Conservation (phyloP, 1,140 invertebrate genomes). For the Zelostemma sp. region DNA sequence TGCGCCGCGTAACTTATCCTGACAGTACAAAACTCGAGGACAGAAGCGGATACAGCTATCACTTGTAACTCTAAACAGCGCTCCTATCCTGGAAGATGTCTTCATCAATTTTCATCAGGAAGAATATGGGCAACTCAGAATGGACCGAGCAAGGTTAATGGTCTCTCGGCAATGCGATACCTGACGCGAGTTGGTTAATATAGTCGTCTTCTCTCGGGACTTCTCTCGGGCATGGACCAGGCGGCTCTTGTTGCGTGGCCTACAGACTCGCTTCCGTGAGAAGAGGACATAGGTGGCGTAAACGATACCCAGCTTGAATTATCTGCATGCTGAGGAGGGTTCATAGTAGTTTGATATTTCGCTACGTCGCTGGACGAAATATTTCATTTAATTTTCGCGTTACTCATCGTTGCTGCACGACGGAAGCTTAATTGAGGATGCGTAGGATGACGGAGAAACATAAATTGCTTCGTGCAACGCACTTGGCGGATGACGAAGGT, state of each 20-base stretch:
- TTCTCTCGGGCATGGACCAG: neutral
- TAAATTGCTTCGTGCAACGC: slow-evolving; percentile 24
- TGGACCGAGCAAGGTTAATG: slow-evolving; percentile 44
- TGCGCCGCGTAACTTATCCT: slow-evolving; percentile 35
- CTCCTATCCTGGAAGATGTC: slow-evolving; percentile 37
- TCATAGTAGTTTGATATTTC: slow-evolving; percentile 36
- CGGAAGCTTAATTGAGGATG: slow-evolving; percentile 33
- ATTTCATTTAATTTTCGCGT: slow-evolving; percentile 45
- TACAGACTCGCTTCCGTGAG: slow-evolving; percentile 5
- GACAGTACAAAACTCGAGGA: slow-evolving; percentile 33
- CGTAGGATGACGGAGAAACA: slow-evolving; percentile 27
- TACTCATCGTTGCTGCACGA: slow-evolving; percentile 20
- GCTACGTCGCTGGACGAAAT: slow-evolving; percentile 11
- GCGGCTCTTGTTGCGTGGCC: slow-evolving; percentile 28
- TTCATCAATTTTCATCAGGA: slow-evolving; percentile 50
- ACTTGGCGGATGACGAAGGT: slow-evolving; percentile 6
- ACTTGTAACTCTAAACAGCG: slow-evolving; percentile 43
- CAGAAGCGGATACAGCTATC: slow-evolving; percentile 34
- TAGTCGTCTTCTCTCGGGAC: slow-evolving; percentile 43
- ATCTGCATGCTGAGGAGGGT: slow-evolving; percentile 50
- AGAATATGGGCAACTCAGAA: slow-evolving; percentile 38
- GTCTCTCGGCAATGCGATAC: slow-evolving; percentile 43
- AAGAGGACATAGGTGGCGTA: slow-evolving; percentile 46
- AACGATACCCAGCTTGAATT: slow-evolving; percentile 49
- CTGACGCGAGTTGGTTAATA: slow-evolving; percentile 38